A percentile compares a stretch with the other conserved stretches of the same genome.
Conservation (phyloP, 1,140 invertebrate species). For the Orchesella cincta region DNA sequence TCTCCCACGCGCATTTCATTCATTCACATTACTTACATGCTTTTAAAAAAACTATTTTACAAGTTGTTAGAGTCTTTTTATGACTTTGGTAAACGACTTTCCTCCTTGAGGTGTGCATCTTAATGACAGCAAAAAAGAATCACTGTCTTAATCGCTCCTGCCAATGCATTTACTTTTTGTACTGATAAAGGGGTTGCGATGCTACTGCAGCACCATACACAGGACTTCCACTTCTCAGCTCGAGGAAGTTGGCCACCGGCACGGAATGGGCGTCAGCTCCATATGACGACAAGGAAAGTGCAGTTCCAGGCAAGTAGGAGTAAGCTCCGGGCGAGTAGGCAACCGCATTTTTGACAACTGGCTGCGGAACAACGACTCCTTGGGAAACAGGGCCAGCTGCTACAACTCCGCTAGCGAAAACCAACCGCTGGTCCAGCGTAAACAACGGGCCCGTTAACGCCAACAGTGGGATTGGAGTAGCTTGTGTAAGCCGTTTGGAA, state of each 20-base stretch:
- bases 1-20: no score
- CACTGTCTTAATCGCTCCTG: no score
- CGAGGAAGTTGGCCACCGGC: slow-evolving; percentile 3
- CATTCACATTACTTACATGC: no score
- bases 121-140: no score
- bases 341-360: neutral
- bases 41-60: no score
- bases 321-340: neutral
- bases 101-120: no score
- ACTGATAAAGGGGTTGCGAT: no score
- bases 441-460: slow-evolving; percentile 1
- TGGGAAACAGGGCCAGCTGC: neutral
- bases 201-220: no score
- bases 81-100: no score
- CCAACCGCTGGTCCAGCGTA: slow-evolving; percentile 4
- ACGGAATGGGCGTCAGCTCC: neutral
- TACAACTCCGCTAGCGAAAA: no score
- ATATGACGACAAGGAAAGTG: neutral
- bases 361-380: slow-evolving; percentile 1
- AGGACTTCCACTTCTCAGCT: neutral
- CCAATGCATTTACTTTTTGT: no score
- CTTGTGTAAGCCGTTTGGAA: slow-evolving; percentile 17
- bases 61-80: no score
- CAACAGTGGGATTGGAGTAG: slow-evolving; percentile 1
- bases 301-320: neutral